Conservation (phyloP, 2,888 invertebrate genomes). For the Drosophila parthenogenetica region DNA sequence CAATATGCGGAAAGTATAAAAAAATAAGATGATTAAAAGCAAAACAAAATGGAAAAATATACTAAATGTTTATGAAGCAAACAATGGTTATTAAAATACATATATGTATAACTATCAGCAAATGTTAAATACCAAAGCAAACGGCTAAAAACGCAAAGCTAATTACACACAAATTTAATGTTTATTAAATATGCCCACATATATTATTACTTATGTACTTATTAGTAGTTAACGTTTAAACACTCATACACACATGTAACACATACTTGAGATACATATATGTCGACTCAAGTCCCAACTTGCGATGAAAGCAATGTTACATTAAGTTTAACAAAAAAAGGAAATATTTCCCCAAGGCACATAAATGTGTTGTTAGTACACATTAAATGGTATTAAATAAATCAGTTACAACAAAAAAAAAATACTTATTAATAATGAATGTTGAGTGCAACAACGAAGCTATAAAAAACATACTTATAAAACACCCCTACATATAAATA, state of each 20-base stretch:
- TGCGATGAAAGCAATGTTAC: slow-evolving; percentile 68
- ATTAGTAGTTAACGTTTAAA: slow-evolving; percentile 65
- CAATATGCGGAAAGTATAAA: slow-evolving; percentile 65
- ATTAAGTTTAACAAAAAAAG: slow-evolving; percentile 52
- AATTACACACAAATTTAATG: slow-evolving; percentile 66
- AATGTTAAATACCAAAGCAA: slow-evolving; percentile 63
- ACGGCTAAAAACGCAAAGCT: slow-evolving; percentile 28
- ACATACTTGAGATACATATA: neutral
- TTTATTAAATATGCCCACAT: slow-evolving; percentile 61
- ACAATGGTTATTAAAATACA: slow-evolving; percentile 44
- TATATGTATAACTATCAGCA: slow-evolving; percentile 55
- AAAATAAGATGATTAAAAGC: slow-evolving; percentile 36
- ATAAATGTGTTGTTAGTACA: too few relatives aligned
- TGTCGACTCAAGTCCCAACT: slow-evolving; percentile 16
- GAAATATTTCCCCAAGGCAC: neutral
- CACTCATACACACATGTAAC: slow-evolving; percentile 13
- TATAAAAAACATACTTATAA: slow-evolving; percentile 22
- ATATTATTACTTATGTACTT: slow-evolving; percentile 56
- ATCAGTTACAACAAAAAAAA: neutral
- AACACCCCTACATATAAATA: slow-evolving; percentile 5
- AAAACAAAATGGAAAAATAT: too few relatives aligned
- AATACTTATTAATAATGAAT: slow-evolving; percentile 17
- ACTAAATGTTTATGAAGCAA: slow-evolving; percentile 48
- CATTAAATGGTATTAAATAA: slow-evolving; percentile 1
- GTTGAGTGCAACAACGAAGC: slow-evolving; percentile 66